Evolutionary conservation across 2,888 invertebrate species (phyloP), one percentile per base, ranked within the genome.

Genomic region (Chloroclystis v-ata): DNA sequence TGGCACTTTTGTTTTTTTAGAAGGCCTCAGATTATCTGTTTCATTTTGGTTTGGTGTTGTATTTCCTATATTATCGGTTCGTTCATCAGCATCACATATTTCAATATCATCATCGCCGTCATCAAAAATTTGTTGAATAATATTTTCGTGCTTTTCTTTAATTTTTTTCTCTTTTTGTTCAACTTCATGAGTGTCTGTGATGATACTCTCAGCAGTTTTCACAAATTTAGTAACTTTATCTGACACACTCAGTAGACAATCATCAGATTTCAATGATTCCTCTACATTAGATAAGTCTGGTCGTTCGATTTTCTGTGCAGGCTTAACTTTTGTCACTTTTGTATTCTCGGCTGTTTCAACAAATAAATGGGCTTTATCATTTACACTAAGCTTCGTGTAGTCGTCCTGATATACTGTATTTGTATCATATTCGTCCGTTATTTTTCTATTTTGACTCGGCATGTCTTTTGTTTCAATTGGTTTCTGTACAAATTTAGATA

Each of bases 211-310:
- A 28, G 91, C 89, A 1, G 90, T 90, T 62, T 89, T 89, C 13
- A 91, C 90, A 61, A 91, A 91, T 61, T 91, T 92, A 56, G 88
- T 88, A 0, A 91, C 91, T 72, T 92, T 91, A 59, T 92, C 91
- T 0, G 91, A 91, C 14, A 92, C 91, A 58, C 90, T 91, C 2
- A 91, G 74, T 9, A 90, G 75, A 59, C 91, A 91, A 53, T 91
- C 91, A 59, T 92, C 91, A 44, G 82, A 81, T 54, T 81, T 89
- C 13, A 92, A 67, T 28, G 89, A 89, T 37, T 89, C 89, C 50
- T 92, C 91, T 29, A 90, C 82, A 38, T 90, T 83, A 26, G 82
- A 83, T 7, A 90, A 75, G 58, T 83, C 87, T 1, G 91, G 90
- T 8, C 89, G 81, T 32, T 84, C 82, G 4, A 89, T 62, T 64